Base-by-base conservation (phyloP, 2,888 invertebrate genomes). In the Melanophora roralis region DNA sequence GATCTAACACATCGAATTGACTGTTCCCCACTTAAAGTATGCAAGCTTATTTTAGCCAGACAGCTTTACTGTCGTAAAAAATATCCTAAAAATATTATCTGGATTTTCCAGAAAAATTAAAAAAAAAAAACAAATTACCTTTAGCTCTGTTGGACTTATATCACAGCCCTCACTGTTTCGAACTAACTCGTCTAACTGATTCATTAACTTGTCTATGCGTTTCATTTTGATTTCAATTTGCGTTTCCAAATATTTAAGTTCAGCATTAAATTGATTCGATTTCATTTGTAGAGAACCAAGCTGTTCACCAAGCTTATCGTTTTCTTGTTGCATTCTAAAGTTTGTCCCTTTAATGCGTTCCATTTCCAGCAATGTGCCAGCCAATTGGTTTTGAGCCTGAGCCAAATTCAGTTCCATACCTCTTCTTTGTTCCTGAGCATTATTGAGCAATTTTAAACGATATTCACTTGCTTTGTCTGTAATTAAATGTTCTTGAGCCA, bases 391-490 rank as follows among this genome's bases (percentile, higher is more conserved):
- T 93, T 93, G 81, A 91, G 89, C 85, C 76, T 88, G 85, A 0
- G 88, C 84, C 47, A 90, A 82, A n/a, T 84, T 86, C 21, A 88
- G 73, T 81, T 90, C 91, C 55, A 90, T 84, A 21, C 88, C 86
- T 36, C 91, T 88, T 47, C 91, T 90, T 47, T 88, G 87, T 34
- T 91, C 90, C 78, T 91, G 92, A 0, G 88, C 82, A 27, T 91
- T 89, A 12, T 89, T 86, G 4, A 92, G 83, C 6, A 90, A 82
- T 85, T 91, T 91, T 19, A 89, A 75, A 7, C 89, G 86, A 78
- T 88, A 89, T 86, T 93, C 89, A 4, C 93, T 92, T 0, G 93
- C 93, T 85, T 95, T 95, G 83, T 94, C 94, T 49, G 93, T 93
- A 5, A 93, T 91, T 5, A 94, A 87, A 84, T 94, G 93, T 11